A percentile compares a stretch with the other conserved stretches of the same genome.
Conservation (phyloP, 2,797 vertebrate species). For the Clarias laeviceps region DNA sequence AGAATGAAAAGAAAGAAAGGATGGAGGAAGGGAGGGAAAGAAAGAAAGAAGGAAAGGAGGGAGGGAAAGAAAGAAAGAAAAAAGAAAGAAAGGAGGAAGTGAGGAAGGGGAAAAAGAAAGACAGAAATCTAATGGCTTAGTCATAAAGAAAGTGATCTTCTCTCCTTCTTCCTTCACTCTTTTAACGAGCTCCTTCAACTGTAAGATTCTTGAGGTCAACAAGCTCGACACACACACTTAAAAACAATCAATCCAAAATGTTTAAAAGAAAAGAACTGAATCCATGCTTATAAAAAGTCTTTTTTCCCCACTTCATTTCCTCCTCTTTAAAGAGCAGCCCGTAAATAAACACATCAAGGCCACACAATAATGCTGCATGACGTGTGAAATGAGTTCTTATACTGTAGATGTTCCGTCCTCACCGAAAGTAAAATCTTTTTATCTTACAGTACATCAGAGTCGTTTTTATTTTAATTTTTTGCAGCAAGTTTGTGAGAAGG, state of each 20-base stretch:
- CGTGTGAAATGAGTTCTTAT: neutral
- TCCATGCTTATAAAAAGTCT: neutral
- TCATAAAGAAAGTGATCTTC: neutral
- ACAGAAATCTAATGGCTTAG: neutral
- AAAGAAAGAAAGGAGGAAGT: neutral
- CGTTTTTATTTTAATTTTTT: neutral
- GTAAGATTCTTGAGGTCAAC: neutral
- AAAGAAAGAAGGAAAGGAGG: neutral
- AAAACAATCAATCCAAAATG: neutral
- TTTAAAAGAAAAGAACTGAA: neutral
- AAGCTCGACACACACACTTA: neutral
- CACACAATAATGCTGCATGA: neutral
- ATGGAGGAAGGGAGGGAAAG: no score
- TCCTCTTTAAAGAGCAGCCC: slow-evolving; percentile 7
- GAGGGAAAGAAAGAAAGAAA: neutral
- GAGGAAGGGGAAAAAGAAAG: neutral
- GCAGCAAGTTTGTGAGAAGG: neutral
- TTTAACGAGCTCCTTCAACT: neutral
- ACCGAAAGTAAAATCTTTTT: neutral
- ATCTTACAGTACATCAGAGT: neutral
- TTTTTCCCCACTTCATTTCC: neutral
- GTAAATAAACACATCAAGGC: neutral
- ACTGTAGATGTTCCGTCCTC: neutral
- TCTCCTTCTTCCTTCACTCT: neutral
- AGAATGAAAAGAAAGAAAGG: no score